phyloP scores from a whole-genome alignment of 1,140 invertebrate genomes.

The Drosophila oshimai region DNA sequence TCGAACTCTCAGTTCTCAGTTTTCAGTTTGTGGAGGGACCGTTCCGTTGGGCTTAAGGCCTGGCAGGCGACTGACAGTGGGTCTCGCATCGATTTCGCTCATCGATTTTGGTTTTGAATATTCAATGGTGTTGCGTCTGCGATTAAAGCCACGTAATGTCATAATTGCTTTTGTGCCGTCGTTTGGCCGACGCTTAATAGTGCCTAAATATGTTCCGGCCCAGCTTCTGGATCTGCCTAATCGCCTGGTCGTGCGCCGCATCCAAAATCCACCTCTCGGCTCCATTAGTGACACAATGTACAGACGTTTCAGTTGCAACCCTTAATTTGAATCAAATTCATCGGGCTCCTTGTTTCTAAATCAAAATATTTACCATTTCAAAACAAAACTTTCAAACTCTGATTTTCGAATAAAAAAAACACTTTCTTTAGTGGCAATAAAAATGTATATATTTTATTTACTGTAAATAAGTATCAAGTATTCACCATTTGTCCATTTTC shows the following conservation, averaged over 20 bases:
- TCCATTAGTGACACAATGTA: background rate
- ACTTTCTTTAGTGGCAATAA: too few species aligned
- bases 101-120: slow-evolving; percentile 41
- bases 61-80: slow-evolving; percentile 43
- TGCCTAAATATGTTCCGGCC: slow-evolving; percentile 51
- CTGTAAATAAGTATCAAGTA: too few species aligned
- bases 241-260: slow-evolving; percentile 48
- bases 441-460: too few species aligned
- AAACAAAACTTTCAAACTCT: too few species aligned
- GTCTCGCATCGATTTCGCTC: slow-evolving; percentile 11
- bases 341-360: too few species aligned
- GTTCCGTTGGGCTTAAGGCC: slow-evolving; percentile 47
- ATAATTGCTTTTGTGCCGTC: slow-evolving; percentile 55
- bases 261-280: background rate
- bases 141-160: slow-evolving; percentile 62
- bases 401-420: too few species aligned
- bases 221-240: slow-evolving; percentile 64
- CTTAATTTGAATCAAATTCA: background rate
- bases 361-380: background rate
- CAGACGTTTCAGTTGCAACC: background rate
- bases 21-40: background rate
- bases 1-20: too few species aligned
- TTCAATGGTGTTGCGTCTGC: slow-evolving; percentile 39
- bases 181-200: slow-evolving; percentile 56
- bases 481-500: too few species aligned